Conservation (phyloP, 2,797 vertebrate species). For the Cuculus canorus region DNA sequence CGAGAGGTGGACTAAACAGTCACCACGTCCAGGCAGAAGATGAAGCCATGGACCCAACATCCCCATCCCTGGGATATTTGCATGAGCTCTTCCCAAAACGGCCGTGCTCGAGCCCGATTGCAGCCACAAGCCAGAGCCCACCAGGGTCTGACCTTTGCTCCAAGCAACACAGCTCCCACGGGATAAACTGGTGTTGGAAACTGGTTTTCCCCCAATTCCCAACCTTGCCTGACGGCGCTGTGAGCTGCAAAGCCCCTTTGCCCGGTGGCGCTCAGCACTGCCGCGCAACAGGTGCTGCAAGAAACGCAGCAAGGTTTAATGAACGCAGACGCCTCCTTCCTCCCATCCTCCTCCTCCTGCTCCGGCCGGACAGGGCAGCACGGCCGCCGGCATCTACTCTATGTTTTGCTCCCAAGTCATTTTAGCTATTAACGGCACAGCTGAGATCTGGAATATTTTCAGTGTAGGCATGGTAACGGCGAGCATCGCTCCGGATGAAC, state of each 20-base stretch:
- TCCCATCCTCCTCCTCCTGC: not conserved
- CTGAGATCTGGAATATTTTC: slow-evolving; percentile 34
- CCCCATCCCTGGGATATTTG: not conserved
- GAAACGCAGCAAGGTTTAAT: not conserved
- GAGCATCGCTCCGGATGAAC: slow-evolving; percentile 28
- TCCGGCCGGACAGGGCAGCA: not conserved
- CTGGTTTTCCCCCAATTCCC: not conserved
- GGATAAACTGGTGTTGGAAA: not conserved
- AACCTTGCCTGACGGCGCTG: fast-evolving
- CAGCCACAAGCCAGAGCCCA: not conserved
- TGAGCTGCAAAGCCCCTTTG: not conserved
- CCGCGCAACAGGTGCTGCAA: too few species aligned
- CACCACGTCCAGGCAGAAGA: not conserved
- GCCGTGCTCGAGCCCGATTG: not conserved
- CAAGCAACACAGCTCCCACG: fast-evolving
- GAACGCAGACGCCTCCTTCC: not conserved
- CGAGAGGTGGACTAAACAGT: not conserved
- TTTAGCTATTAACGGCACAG: slow-evolving; percentile 49
- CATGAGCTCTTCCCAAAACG: not conserved
- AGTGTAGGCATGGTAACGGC: slow-evolving; percentile 41
- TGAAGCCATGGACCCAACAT: fast-evolving
- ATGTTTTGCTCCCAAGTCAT: slow-evolving; percentile 40
- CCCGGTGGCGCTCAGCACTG: not conserved
- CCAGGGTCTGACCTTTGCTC: not conserved
- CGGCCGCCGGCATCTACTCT: fast-evolving